A percentile compares a stretch with the other conserved stretches of the same genome.
Evolutionary conservation across 1,140 invertebrate species (phyloP).

Genomic region (Bombus terrestris): DNA sequence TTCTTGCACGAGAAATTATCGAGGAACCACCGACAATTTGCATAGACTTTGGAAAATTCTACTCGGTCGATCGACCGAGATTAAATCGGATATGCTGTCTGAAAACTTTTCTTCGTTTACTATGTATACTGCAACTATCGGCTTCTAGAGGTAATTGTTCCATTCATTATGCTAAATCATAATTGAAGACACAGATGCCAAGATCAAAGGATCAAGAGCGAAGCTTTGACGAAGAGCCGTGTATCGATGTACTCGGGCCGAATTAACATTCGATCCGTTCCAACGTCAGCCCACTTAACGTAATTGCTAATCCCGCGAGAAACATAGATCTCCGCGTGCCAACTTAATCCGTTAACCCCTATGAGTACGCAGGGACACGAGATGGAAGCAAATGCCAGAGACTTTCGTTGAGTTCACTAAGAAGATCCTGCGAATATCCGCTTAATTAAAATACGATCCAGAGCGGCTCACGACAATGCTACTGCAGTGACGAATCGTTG

Average conservation of each 20-base stretch:
- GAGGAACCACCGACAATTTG: background rate
- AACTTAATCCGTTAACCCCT: constrained; percentile 56
- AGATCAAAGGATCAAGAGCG: constrained; percentile 55
- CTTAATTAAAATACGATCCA: constrained; percentile 64
- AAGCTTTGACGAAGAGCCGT: constrained; percentile 51
- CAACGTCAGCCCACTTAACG: constrained; percentile 40
- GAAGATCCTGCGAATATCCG: constrained; percentile 30
- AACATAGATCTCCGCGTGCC: constrained; percentile 51
- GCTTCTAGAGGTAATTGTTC: background rate
- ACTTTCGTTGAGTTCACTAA: constrained; percentile 31
- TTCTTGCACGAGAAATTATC: constrained; percentile 2
- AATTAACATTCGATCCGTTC: constrained; percentile 53
- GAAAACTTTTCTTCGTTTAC: background rate
- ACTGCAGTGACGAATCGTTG: background rate
- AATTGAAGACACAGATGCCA: constrained; percentile 45
- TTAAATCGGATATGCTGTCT: background rate
- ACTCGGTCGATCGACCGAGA: background rate
- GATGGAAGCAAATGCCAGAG: background rate
- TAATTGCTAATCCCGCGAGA: constrained; percentile 57
- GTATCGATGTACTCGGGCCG: constrained; percentile 52
- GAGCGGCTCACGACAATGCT: background rate
- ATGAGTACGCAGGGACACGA: background rate
- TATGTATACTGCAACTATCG: no score
- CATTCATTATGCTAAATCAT: constrained; percentile 42
- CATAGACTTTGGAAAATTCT: background rate